A percentile compares a stretch with the other conserved stretches of the same genome.
These are phyloP conservation scores for Lagorchestes hirsutus DNA, from an alignment of 2,797 vertebrate genomes.

Conservation along the genomic window DNA sequence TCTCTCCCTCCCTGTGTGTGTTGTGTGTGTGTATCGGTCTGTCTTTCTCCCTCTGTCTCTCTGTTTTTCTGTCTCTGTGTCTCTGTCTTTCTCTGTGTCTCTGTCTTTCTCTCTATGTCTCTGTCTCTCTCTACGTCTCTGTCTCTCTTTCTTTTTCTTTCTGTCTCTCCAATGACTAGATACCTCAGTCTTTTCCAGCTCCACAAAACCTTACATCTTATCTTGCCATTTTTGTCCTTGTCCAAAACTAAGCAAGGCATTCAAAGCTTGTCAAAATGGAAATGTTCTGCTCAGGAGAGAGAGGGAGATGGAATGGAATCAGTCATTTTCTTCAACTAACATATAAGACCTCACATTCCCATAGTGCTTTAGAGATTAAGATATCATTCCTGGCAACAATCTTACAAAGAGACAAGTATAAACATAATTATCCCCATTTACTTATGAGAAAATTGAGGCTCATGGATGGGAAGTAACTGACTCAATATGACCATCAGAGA, in stretches of 20 bases:
- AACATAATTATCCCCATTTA: background rate
- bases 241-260: background rate
- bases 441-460: background rate
- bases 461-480: background rate
- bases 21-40: background rate
- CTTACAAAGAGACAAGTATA: background rate
- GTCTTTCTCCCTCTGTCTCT: background rate
- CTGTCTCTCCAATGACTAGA: background rate
- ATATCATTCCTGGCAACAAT: background rate
- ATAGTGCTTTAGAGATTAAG: background rate
- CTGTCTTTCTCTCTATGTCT: background rate
- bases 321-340: background rate
- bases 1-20: background rate
- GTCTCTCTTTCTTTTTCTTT: background rate
- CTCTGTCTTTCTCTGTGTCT: background rate
- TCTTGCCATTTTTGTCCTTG: background rate
- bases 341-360: background rate
- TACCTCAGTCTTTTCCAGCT: background rate
- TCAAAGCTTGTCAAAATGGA: background rate
- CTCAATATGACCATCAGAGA: background rate
- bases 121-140: too few relatives aligned
- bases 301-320: background rate
- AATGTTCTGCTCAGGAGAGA: background rate
- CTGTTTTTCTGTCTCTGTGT: background rate
- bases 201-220: background rate